These are phyloP conservation scores for Taeniopygia guttata DNA, from an alignment of 2,797 vertebrate genomes.

Conservation along the genomic window DNA sequence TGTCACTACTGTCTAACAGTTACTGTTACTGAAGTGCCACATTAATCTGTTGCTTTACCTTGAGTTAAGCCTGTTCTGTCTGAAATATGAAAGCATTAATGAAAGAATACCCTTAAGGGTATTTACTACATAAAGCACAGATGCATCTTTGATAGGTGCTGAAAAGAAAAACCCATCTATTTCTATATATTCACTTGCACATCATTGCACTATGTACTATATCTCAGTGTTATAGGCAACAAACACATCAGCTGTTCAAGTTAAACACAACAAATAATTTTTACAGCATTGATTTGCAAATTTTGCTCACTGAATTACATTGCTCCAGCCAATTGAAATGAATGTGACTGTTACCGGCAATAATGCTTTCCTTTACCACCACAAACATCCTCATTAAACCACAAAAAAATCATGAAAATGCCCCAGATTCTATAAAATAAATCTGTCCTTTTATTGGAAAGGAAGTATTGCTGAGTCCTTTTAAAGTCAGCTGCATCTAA, in stretches of 20 bases:
- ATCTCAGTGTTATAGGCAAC: neutral
- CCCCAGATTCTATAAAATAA: neutral
- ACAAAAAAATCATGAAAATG: neutral
- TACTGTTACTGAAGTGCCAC: neutral
- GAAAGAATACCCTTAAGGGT: neutral
- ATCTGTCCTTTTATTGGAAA: neutral
- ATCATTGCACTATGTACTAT: neutral
- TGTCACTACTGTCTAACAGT: neutral
- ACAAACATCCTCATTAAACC: neutral
- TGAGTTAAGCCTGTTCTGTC: neutral
- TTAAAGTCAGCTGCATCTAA: neutral
- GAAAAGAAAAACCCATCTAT: neutral
- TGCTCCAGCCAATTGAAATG: constrained; percentile 7
- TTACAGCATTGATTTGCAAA: constrained; percentile 13
- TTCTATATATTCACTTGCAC: neutral
- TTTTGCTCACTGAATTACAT: neutral
- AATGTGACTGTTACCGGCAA: neutral
- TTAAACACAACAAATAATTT: neutral
- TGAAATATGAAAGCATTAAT: neutral
- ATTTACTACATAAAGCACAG: neutral
- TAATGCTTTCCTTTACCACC: neutral
- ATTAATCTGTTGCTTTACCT: neutral
- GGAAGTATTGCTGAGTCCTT: neutral
- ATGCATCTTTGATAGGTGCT: neutral
- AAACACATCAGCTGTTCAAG: neutral